phyloP scores from a whole-genome alignment of 2,113 vertebrate genomes.

The Eubucco bourcierii region DNA sequence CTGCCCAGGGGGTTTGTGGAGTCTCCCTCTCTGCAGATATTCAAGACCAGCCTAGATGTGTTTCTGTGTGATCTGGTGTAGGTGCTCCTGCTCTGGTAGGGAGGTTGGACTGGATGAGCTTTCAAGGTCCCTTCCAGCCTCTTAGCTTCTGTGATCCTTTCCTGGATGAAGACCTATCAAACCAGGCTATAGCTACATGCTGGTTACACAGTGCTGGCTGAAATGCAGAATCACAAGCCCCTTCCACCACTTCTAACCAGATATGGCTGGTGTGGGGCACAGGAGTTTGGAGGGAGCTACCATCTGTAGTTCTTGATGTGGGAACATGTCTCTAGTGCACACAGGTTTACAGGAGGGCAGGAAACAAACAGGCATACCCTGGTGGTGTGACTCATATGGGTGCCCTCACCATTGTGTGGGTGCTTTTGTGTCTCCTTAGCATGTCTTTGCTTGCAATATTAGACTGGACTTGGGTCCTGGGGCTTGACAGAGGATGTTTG shows the following conservation, averaged over 20 bases:
- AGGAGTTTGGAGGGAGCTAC: background rate
- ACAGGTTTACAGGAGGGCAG: background rate
- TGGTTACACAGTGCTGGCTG: background rate
- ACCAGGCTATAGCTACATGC: rapidly evolving
- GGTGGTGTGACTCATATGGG: no score
- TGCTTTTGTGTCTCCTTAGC: background rate
- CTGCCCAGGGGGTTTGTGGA: no score
- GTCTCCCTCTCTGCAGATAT: no score
- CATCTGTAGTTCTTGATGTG: background rate
- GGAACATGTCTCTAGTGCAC: background rate
- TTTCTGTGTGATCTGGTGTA: no score
- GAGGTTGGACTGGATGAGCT: no score
- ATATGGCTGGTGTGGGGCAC: background rate
- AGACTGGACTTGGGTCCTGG: background rate
- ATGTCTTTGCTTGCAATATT: background rate
- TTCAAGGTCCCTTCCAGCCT: no score
- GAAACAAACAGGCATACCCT: no score
- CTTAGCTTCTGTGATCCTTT: no score
- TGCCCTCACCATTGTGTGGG: background rate
- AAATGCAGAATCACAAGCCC: background rate
- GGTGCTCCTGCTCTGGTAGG: no score
- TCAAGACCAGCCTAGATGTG: no score
- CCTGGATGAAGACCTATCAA: background rate
- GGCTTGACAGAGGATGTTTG: background rate
- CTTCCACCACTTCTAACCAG: background rate